These are phyloP conservation scores for Atrichornis clamosus DNA, from an alignment of 2,113 vertebrate genomes.

Conservation along the genomic window DNA sequence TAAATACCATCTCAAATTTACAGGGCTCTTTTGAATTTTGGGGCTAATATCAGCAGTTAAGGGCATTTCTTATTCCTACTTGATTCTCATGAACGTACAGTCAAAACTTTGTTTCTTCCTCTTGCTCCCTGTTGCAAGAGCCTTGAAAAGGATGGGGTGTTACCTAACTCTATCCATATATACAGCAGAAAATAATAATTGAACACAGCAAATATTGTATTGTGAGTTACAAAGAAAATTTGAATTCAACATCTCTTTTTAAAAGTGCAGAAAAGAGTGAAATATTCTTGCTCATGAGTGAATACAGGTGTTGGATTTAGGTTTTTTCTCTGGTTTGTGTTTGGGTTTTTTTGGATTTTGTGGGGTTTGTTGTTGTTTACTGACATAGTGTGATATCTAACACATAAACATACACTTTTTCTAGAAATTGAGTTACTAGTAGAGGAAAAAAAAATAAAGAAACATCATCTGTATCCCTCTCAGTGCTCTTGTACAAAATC, in stretches of 20 bases:
- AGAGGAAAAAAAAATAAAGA: not conserved
- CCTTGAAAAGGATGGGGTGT: not conserved
- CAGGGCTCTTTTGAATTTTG: not conserved
- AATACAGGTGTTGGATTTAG: rapidly evolving
- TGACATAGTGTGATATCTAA: not conserved
- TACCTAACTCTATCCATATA: not conserved
- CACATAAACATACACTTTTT: not conserved
- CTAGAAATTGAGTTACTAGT: not conserved
- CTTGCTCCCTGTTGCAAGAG: not conserved
- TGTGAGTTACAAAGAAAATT: not conserved
- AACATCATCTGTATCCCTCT: not conserved
- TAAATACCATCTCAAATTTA: not conserved
- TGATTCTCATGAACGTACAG: not conserved
- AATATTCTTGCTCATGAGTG: not conserved
- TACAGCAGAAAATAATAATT: not conserved
- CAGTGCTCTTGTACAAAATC: not conserved
- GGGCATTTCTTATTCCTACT: not conserved
- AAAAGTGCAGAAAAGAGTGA: not conserved
- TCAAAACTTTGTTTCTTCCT: not conserved
- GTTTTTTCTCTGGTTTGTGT: not conserved
- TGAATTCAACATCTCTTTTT: not conserved
- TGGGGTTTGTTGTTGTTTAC: not conserved
- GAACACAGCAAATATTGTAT: not conserved
- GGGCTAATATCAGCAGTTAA: not conserved
- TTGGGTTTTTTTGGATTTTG: rapidly evolving